Conservation (phyloP, 2,797 vertebrate species). For the Podargus strigoides region DNA sequence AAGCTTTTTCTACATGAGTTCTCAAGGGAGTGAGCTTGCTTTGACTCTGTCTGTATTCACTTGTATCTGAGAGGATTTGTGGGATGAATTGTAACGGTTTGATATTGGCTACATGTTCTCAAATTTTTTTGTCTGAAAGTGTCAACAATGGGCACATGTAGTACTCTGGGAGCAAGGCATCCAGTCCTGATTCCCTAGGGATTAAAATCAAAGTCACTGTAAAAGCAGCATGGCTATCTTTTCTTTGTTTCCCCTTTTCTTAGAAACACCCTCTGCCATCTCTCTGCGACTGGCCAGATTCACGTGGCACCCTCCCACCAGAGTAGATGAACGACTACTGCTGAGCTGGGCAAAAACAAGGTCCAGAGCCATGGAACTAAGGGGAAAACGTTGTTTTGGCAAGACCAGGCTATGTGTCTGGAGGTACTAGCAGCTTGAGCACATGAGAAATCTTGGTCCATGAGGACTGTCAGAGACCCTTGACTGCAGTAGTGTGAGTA, state of each 20-base stretch:
- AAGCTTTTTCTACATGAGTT: background rate
- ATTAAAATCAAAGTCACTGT: background rate
- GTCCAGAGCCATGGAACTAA: rapidly evolving
- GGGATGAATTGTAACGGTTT: background rate
- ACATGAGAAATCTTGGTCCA: background rate
- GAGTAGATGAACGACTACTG: background rate
- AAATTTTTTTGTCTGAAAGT: background rate
- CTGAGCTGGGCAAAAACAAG: background rate
- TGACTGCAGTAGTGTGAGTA: background rate
- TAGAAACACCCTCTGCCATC: background rate
- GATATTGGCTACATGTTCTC: background rate
- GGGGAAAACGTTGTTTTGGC: background rate
- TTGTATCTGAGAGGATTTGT: rapidly evolving
- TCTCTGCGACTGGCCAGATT: background rate
- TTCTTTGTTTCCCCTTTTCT: background rate
- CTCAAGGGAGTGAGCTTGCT: background rate
- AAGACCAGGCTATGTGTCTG: background rate
- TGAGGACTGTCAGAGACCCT: background rate
- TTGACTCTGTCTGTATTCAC: background rate
- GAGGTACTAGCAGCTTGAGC: background rate
- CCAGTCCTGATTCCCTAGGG: background rate
- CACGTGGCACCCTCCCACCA: rapidly evolving
- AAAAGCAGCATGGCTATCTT: background rate
- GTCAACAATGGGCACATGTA: background rate
- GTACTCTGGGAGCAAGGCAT: background rate